Percentiles rank a stretch among this genome's conserved stretches.
Evolutionary conservation across 1,140 invertebrate species (phyloP).

Genomic region (Epicauta chinensis): DNA sequence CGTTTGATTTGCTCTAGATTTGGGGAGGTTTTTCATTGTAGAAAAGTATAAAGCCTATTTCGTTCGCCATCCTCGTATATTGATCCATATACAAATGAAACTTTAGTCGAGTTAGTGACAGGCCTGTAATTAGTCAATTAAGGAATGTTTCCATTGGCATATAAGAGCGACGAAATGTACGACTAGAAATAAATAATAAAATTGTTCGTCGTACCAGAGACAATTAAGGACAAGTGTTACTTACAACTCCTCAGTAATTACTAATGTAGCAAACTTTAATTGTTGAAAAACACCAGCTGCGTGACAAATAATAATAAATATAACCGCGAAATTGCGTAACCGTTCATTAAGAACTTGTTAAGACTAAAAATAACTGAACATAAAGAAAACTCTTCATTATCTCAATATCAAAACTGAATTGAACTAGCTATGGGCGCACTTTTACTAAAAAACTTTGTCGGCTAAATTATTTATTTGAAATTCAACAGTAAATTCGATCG

Average conservation of each 20-base stretch:
- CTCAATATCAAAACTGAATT: conserved; percentile 14
- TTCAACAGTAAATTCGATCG: neutral
- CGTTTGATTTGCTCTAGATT: too few relatives aligned
- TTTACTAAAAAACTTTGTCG: too few relatives aligned
- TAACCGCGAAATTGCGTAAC: conserved; percentile 36
- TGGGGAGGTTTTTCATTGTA: too few relatives aligned
- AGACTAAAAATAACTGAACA: conserved; percentile 18
- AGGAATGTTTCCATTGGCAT: conserved; percentile 7
- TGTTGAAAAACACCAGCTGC: conserved; percentile 42
- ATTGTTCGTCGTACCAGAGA: conserved; percentile 27
- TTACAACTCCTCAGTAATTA: conserved; percentile 36
- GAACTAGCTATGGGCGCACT: conserved; percentile 7
- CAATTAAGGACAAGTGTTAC: conserved; percentile 40
- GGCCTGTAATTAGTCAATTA: conserved; percentile 23
- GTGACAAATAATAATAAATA: conserved; percentile 40
- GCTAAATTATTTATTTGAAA: too few relatives aligned
- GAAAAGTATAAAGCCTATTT: too few relatives aligned
- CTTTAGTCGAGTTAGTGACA: conserved; percentile 13
- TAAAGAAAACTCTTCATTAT: conserved; percentile 18
- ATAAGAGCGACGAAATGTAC: conserved; percentile 16
- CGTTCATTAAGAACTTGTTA: conserved; percentile 23
- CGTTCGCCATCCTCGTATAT: too few relatives aligned
- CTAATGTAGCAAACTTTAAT: conserved; percentile 40
- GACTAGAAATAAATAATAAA: conserved; percentile 24
- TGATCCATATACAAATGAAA: too few relatives aligned